These are phyloP conservation scores for Himalopsyche tibetana DNA, from an alignment of 2,888 invertebrate genomes.

Conservation along the genomic window DNA sequence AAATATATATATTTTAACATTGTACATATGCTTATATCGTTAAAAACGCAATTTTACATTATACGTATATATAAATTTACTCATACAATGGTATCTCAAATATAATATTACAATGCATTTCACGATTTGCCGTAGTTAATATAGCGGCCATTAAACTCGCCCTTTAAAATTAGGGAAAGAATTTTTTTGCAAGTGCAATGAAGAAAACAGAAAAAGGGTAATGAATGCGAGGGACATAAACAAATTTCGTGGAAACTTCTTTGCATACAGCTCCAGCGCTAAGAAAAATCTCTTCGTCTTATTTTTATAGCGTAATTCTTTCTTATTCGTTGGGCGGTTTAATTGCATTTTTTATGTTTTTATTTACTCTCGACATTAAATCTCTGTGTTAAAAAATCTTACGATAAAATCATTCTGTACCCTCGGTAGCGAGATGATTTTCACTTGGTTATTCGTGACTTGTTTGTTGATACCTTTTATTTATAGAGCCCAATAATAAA, in stretches of 20 bases:
- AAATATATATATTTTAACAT: too few species aligned
- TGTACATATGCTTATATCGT: too few species aligned
- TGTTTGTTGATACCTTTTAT: slow-evolving; percentile 20
- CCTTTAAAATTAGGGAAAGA: not conserved
- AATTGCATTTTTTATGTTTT: slow-evolving; percentile 60
- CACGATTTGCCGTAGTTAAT: not conserved
- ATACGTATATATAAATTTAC: not conserved
- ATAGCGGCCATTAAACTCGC: not conserved
- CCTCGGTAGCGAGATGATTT: slow-evolving; percentile 4
- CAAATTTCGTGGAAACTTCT: slow-evolving; percentile 58
- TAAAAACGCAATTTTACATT: too few species aligned
- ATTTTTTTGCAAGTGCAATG: not conserved
- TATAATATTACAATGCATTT: slow-evolving; percentile 12
- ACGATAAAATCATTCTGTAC: slow-evolving; percentile 25
- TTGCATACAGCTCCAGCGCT: slow-evolving; percentile 25
- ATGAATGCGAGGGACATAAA: slow-evolving; percentile 62
- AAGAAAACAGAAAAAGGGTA: slow-evolving; percentile 41
- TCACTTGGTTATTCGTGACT: slow-evolving; percentile 12
- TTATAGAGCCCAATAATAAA: not conserved
- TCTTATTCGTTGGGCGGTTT: slow-evolving; percentile 58
- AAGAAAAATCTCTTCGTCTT: slow-evolving; percentile 49
- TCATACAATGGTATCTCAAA: not conserved
- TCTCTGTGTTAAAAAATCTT: slow-evolving; percentile 9
- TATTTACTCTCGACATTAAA: slow-evolving; percentile 50
- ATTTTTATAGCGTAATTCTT: slow-evolving; percentile 59